Base-by-base conservation (phyloP, 2,888 invertebrate species). In the Drosophila picticornis region DNA sequence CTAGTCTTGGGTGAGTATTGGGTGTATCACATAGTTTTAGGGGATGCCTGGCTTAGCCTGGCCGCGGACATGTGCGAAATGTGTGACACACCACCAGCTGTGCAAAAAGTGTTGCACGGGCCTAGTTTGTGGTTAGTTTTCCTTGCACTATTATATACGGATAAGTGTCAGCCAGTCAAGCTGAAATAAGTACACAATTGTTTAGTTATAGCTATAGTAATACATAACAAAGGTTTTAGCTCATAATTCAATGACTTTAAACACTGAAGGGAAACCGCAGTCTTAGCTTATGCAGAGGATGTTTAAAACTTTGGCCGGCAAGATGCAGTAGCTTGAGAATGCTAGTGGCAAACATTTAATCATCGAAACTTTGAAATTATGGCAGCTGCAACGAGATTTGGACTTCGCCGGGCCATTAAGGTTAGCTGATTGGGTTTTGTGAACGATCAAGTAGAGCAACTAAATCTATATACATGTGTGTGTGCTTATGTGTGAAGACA, bases 71-170 rank as follows among this genome's bases (percentile, higher is more conserved):
- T 80, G 78, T 46, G 34, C 72, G 77, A 78, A 72, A 65, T 62
- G 65, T 77, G 68, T 67, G 65, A 65, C 75, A 58, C 61, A 81
- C 65, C 68, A 66, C 64, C 78, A 78, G 77, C 81, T 77, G 77
- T 68, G 67, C 62, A 43, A 38, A 72, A 67, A 55, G 63, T 46
- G 46, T 46, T 46, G 46, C 46, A 46, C 9, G 22, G 2, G 27
- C 16, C 16, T 22, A 46, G 22, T 46, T 46, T 46, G 46, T 25
- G 16, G 25, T n/a, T 10, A 5, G n/a, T 40, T 40, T 19, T 7
- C 36, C 7, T 6, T 36, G 16, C 40, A 43, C 11, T 11, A 43
- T 22, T 43, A 11, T 22, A 11, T n/a, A 7, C 22, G 43, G 11
- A 22, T 43, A n/a, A 22, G 6, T 43, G 43, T 43, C n/a, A 46